phyloP scores from a whole-genome alignment of 2,797 vertebrate species.

The Phalloptychus januarius region DNA sequence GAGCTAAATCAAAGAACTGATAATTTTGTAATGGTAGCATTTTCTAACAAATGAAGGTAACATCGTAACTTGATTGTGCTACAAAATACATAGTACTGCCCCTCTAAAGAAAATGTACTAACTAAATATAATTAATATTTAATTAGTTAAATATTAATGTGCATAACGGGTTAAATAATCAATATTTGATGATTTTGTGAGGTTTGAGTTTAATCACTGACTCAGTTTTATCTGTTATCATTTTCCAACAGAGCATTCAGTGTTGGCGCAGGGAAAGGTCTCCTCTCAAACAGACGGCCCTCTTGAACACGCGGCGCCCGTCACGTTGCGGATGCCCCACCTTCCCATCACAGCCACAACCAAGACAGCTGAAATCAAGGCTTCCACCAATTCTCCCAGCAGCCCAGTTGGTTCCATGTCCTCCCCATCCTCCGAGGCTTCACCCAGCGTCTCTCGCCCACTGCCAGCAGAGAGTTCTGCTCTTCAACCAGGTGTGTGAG shows the following conservation, averaged over 20 bases:
- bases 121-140: too few species aligned
- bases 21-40: too few species aligned
- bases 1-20: too few species aligned
- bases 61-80: too few species aligned
- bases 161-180: not conserved
- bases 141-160: too few species aligned
- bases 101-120: too few species aligned
- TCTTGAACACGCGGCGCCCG: conserved; percentile 71
- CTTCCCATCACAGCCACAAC: conserved; percentile 86
- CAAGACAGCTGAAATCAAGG: conserved; percentile 77
- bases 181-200: too few species aligned
- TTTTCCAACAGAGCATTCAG: conserved; percentile 75
- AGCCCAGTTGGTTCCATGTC: conserved; percentile 77
- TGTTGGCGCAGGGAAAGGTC: conserved; percentile 65
- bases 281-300: conserved; percentile 64
- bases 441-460: conserved; percentile 59
- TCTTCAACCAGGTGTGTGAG: conserved; percentile 76
- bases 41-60: too few species aligned
- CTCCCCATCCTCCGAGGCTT: conserved; percentile 58
- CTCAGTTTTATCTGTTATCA: not conserved
- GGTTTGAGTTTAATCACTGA: not conserved
- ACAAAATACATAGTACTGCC: too few species aligned
- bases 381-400: conserved; percentile 61
- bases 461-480: conserved; percentile 70
- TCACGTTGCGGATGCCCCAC: conserved; percentile 85